Conservation (phyloP, 1,140 invertebrate species). For the Acromyrmex echinatior region DNA sequence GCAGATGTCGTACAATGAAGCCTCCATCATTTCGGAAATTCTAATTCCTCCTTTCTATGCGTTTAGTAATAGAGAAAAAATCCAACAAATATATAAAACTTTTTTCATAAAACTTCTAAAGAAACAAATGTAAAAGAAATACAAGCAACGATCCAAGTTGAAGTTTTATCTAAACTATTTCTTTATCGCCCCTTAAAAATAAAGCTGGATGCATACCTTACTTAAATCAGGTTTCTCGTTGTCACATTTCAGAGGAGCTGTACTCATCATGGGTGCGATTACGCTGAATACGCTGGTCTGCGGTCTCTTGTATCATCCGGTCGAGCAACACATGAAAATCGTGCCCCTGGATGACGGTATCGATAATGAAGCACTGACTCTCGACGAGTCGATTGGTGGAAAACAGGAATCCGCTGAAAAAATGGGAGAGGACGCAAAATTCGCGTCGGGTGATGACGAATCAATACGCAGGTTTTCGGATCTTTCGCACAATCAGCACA, state of each 20-base stretch:
- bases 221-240: conserved; percentile 26
- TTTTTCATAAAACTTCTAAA: neutral
- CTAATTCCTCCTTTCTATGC: neutral
- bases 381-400: conserved; percentile 72
- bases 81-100: neutral
- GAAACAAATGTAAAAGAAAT: neutral
- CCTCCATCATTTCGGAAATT: conserved; percentile 19
- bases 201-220: conserved; percentile 25
- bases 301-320: conserved; percentile 93
- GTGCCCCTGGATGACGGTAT: conserved; percentile 87
- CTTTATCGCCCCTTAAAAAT: neutral
- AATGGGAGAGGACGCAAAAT: neutral
- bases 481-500: conserved; percentile 45
- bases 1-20: conserved; percentile 16
- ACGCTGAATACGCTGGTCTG: conserved; percentile 93
- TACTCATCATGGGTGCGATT: conserved; percentile 93
- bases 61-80: neutral
- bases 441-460: neutral
- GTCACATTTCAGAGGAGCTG: conserved; percentile 88
- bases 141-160: neutral
- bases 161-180: neutral
- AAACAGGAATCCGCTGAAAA: conserved; percentile 31
- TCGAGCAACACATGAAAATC: conserved; percentile 91
- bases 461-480: conserved; percentile 62
- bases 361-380: conserved; percentile 84